Conservation (phyloP, 2,113 vertebrate genomes). For the Corythaeola cristata region DNA sequence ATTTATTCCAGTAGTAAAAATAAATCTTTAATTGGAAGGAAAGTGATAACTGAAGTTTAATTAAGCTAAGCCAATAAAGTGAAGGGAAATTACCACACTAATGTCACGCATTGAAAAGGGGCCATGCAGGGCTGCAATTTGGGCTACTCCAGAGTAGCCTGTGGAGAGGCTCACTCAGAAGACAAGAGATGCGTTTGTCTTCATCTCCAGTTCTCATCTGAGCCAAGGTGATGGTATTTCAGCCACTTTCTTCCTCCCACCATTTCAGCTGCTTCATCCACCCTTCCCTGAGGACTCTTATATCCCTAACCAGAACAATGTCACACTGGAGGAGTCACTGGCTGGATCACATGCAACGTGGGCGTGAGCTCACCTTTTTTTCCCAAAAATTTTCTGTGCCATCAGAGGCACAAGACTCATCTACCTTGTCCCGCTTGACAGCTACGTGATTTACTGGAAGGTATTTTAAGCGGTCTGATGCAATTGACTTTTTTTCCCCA, state of each 20-base stretch:
- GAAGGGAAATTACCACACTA: constrained; percentile 10
- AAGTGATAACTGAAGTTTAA: constrained; percentile 59
- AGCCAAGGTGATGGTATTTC: background rate
- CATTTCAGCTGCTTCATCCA: background rate
- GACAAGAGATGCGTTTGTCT: background rate
- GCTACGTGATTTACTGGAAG: background rate
- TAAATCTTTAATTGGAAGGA: constrained; percentile 52
- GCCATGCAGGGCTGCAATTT: background rate
- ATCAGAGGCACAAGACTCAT: background rate
- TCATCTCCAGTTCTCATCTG: background rate
- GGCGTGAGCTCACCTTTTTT: background rate
- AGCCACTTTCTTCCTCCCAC: background rate
- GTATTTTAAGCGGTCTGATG: background rate
- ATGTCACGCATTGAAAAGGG: background rate
- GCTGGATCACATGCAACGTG: background rate
- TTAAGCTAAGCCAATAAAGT: constrained; percentile 49
- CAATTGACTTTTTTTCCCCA: rapidly evolving
- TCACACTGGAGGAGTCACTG: background rate
- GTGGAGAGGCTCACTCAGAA: background rate
- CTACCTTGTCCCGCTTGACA: background rate
- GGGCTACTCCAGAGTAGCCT: background rate
- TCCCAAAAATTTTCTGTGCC: background rate
- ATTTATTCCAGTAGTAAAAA: constrained; percentile 56
- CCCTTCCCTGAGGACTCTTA: background rate
- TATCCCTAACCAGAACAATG: background rate